These are phyloP conservation scores for Limnephilus lunatus DNA, from an alignment of 2,888 invertebrate genomes.

Conservation along the genomic window DNA sequence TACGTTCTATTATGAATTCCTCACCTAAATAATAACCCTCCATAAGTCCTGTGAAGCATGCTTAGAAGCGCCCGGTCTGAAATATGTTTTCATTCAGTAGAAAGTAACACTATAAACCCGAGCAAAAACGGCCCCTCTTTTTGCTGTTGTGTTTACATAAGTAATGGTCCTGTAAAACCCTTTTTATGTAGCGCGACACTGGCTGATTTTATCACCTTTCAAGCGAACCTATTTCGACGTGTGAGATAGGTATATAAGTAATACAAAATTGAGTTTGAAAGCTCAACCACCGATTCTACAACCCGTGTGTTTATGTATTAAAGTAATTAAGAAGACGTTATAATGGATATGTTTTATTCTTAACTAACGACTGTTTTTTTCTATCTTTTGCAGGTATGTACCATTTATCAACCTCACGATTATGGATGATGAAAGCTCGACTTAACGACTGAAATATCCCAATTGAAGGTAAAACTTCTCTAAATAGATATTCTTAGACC, in stretches of 20 bases:
- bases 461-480: not conserved
- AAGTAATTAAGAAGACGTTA: too few relatives aligned
- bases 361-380: not conserved
- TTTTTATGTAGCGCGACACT: constrained; percentile 20
- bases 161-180: not conserved
- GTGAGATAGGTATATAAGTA: constrained; percentile 46
- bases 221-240: constrained; percentile 18
- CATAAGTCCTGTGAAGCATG: not conserved
- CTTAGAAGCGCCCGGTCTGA: not conserved
- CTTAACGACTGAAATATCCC: not conserved
- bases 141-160: not conserved
- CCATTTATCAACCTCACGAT: not conserved
- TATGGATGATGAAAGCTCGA: not conserved
- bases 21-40: not conserved
- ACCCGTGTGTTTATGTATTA: not conserved
- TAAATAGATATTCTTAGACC: not conserved
- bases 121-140: not conserved
- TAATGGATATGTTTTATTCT: not conserved
- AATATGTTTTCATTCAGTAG: not conserved
- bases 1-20: constrained; percentile 38
- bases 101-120: not conserved
- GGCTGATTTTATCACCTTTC: constrained; percentile 17
- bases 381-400: not conserved
- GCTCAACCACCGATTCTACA: not conserved
- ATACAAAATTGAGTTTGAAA: constrained; percentile 27